Conservation (phyloP, 2,113 vertebrate species). For the Chloropsis hardwickii region DNA sequence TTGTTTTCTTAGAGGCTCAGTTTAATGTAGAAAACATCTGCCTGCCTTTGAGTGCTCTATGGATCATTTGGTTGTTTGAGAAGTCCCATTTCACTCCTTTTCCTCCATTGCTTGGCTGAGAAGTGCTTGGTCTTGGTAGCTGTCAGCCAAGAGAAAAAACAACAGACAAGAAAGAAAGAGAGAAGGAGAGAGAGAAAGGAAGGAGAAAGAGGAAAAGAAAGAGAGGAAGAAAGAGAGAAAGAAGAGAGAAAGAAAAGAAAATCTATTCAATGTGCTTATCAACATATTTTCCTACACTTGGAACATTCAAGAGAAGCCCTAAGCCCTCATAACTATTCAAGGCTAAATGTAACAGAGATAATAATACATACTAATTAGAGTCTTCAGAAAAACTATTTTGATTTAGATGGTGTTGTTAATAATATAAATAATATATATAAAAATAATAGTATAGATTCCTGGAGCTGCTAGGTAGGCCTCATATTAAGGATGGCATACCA, state of each 20-base stretch:
- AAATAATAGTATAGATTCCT: background rate
- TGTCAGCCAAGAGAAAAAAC: background rate
- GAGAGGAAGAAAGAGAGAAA: fast-evolving
- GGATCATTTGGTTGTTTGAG: background rate
- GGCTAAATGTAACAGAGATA: background rate
- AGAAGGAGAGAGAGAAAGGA: fast-evolving
- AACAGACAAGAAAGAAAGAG: fast-evolving
- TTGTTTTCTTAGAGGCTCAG: conserved; percentile 40
- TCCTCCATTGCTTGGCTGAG: background rate
- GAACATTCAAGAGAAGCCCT: background rate
- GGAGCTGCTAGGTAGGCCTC: background rate
- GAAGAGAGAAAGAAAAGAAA: background rate
- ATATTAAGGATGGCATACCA: background rate
- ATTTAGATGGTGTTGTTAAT: background rate
- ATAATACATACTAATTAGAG: background rate
- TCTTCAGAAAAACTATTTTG: background rate
- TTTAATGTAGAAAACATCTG: conserved; percentile 42
- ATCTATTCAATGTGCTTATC: background rate
- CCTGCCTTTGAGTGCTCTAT: background rate
- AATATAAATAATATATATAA: background rate
- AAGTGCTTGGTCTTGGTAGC: background rate
- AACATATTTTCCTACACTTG: background rate
- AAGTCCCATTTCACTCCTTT: conserved; percentile 13
- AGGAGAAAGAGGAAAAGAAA: fast-evolving
- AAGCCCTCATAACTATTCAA: background rate